Evolutionary conservation across 2,797 vertebrate species (phyloP), one percentile per base, ranked within the genome.

Genomic region (Epinephelus malabaricus): DNA sequence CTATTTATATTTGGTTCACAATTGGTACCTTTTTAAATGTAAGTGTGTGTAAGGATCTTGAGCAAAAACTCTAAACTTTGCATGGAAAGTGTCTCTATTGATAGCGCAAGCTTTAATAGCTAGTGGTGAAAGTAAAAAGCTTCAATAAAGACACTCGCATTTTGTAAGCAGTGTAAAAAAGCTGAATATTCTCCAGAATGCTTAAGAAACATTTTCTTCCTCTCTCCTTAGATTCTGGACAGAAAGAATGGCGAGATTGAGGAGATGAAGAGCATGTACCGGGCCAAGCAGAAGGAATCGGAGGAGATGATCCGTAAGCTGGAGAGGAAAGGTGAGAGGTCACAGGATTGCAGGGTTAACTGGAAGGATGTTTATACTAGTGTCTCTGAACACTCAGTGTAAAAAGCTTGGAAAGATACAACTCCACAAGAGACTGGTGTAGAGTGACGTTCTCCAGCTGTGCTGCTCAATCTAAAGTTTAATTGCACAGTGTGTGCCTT

Each of bases 171-270:
- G 38, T 47, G n/a, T 49, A 58, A 49, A 63, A 73, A 69, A 69
- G 19, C 6, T 14, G 1, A 46, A 53, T 51, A 25, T 66, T 65
- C 10, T 62, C 23, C 18, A 17, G 19, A 49, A 23, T 34, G 30
- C 78, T 49, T 43, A 12, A 11, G 72, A 73, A 69, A 43, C 10
- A 47, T 6, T 21, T 17, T 90, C 64, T 67, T 61, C 60, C 18
- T 92, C 63, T 51, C 68, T 17, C 78, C 85, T 15, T 87, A 99
- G 98, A 98, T 99, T 94, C 94, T 99, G 91, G 95, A 97, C 79
- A 94, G 97, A 74, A 99, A 99, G 90, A 99, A 99, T 65, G 89
- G 95, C 0, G 98, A 99, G 94, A 96, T 97, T 58, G 97, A 98
- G 43, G 95, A 96, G 85, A 71, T 97, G 87, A 99, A 99, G 93